Evolutionary conservation across 2,113 vertebrate genomes (phyloP).

Genomic region (Cryptotis parvus): DNA sequence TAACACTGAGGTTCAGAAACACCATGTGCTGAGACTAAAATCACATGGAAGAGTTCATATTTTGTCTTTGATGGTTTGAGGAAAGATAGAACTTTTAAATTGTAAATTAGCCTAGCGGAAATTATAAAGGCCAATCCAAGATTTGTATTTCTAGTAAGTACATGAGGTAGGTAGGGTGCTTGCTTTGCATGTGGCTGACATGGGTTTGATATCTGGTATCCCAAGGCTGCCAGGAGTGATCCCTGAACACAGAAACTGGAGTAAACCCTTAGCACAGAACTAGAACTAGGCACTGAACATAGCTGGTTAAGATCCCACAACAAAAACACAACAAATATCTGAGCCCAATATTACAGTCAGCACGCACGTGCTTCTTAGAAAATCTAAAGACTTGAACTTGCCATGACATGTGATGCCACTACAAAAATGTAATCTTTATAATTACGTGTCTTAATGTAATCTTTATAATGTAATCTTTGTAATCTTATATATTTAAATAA

Average conservation of each 20-base stretch:
- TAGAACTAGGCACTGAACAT: too few relatives aligned
- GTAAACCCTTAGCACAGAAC: too few relatives aligned
- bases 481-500: too few relatives aligned
- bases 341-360: neutral
- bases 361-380: neutral
- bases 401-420: neutral
- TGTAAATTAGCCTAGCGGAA: neutral
- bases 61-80: neutral
- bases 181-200: too few relatives aligned
- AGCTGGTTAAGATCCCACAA: too few relatives aligned
- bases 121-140: slow-evolving; percentile 8
- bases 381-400: slow-evolving; percentile 32
- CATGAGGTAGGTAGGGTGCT: neutral
- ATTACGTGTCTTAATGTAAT: too few relatives aligned
- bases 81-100: slow-evolving; percentile 13
- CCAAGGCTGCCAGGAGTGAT: too few relatives aligned
- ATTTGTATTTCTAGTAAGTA: slow-evolving; percentile 10
- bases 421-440: neutral
- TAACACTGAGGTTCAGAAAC: slow-evolving; percentile 3
- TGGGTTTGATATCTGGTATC: too few relatives aligned
- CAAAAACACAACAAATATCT: neutral
- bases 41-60: neutral
- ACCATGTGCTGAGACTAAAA: slow-evolving; percentile 13
- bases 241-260: too few relatives aligned
- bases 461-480: too few relatives aligned